Evolutionary conservation across 30 jellyfish, hydroid and myxozoan genomes (phyloP), one percentile per base, ranked within the genome.

Genomic region (Aurelia sp.): DNA sequence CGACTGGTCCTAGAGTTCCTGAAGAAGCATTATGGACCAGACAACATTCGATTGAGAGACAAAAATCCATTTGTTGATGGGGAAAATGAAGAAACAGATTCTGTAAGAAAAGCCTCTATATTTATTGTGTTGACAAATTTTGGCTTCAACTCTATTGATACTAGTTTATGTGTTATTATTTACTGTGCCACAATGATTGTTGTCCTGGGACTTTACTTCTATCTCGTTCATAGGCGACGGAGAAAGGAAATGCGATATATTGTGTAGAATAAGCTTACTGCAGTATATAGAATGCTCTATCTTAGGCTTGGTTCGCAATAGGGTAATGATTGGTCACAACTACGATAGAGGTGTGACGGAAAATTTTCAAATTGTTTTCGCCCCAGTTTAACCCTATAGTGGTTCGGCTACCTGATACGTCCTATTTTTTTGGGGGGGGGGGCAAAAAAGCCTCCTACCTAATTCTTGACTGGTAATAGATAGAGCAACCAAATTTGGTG

Each of bases 1-100:
- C 67, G 90, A 38, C 74, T 89, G 35, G 78, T 89, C 12, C 71
- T 95, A 82, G 97, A 95, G 63, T 95, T 95, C 81, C 71, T 95
- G 24, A 90, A 88, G 73, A 82, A 95, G 81, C 98, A 95, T 73
- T 95, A 95, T 67, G 95, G 97, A 6, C 99, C 98, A 8, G 97
- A 90, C 65, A 95, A 90, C 71, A 95, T 95, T 47, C 97, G 98
- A 44, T 24, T 89, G 65, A 84, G 89, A 71, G 98, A 91, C 88
- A 63, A 58, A 70, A 71, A 79, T 38, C 88, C 86, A 27, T 58
- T 74, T 21, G 30, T 69, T 8, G 91, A 74, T 50, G 84, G 70
- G 15, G 97, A 82, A 51, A 74, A 58, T 38, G 97, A 93, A 20
- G 94, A 77, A 21, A 55, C 85, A 19, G 94, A 87, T 44, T 80